Base-by-base conservation (phyloP, 2,797 vertebrate species). In the Eurystomus glaucurus region DNA sequence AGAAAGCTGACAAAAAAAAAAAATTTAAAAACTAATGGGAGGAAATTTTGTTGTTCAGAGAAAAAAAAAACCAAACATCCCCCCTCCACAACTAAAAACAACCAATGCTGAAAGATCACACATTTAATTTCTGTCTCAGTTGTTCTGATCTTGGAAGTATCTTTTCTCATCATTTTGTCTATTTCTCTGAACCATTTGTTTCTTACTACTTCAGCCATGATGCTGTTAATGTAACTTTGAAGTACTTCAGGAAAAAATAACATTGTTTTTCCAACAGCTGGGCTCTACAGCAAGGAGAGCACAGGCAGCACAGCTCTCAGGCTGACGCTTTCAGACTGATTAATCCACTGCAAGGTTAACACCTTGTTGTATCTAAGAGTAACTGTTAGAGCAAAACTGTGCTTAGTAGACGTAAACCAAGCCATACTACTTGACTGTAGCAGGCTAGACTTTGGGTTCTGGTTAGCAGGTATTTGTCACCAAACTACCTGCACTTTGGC, bases 11-110 rank as follows among this genome's bases (percentile, higher is more conserved):
- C 48, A 2, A 55, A 61, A 72, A 43, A 13, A 50, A 78, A 66
- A 57, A 15, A 9, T 0, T 2, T 60, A 37, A 84, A 86, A 62
- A 66, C 55, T 48, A 81, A 70, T 50, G 48, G 31, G 33, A 50
- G 6, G 57, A 82, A 92, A 76, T 6, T 11, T 64, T 55, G 57
- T 9, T 15, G 22, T 11, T 37, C 37, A 75, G 22, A 11, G 0
- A 0, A 31, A n/a, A 57, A 39, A 14, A 2, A 18, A 0, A 9
- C 4, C 8, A 19, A 23, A 25, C n/a, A 31, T 43, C 1, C 43
- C 17, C 17, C 19, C 48, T 37, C 22, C 12, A 48, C 21, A 48
- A 25, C 23, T 37, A 29, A 69, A n/a, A 16, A 3, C 15, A 46
- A 33, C 13, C 54, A 57, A 57, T 33, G 39, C 21, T 11, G 19